Percentiles rank a stretch among this genome's conserved stretches.
Conservation (phyloP, 2,113 vertebrate species). For the Cheilinus undulatus region DNA sequence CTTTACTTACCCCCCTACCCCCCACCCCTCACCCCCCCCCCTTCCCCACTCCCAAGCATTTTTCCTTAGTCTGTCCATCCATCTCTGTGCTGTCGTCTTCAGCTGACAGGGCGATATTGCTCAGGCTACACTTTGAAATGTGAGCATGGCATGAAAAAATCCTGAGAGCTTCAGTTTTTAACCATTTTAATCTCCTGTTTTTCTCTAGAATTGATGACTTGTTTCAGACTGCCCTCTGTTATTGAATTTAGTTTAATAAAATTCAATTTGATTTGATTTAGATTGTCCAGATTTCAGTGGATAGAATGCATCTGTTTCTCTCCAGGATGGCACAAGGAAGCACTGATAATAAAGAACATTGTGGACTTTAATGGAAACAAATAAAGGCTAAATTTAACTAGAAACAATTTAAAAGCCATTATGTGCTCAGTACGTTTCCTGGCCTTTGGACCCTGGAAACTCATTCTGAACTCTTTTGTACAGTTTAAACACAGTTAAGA, state of each 20-base stretch:
- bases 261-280: slow-evolving; percentile 49
- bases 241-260: slow-evolving; percentile 38
- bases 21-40: slow-evolving; percentile 5
- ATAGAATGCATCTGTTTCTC: slow-evolving; percentile 35
- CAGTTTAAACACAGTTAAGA: slow-evolving; percentile 59
- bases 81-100: slow-evolving; percentile 34
- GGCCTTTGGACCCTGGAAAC: slow-evolving; percentile 53
- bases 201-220: slow-evolving; percentile 45
- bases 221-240: slow-evolving; percentile 17
- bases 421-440: slow-evolving; percentile 45
- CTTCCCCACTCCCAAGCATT: slow-evolving; percentile 10
- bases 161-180: slow-evolving; percentile 9
- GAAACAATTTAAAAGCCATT: slow-evolving; percentile 61
- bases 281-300: slow-evolving; percentile 34
- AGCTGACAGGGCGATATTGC: slow-evolving; percentile 52
- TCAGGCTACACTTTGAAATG: slow-evolving; percentile 49
- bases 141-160: slow-evolving; percentile 41
- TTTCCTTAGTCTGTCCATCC: slow-evolving; percentile 33
- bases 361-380: slow-evolving; percentile 63
- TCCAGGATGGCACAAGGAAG: slow-evolving; percentile 34
- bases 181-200: slow-evolving; percentile 1
- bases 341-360: slow-evolving; percentile 59
- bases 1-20: slow-evolving; percentile 8
- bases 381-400: slow-evolving; percentile 66
- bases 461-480: slow-evolving; percentile 38